These are phyloP conservation scores for Mayetiola destructor DNA, from an alignment of 2,888 invertebrate species.

Conservation along the genomic window DNA sequence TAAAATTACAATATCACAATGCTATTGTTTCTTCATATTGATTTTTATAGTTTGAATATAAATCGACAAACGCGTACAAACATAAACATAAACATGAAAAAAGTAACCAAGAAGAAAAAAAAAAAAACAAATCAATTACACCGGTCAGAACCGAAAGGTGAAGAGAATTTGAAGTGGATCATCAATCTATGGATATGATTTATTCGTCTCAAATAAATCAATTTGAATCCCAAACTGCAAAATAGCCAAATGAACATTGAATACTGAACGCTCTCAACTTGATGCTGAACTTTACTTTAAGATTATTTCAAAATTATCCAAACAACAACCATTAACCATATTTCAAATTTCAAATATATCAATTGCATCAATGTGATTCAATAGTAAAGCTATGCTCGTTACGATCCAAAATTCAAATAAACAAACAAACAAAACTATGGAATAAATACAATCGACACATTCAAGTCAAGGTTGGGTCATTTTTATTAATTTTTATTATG, in stretches of 20 bases:
- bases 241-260: too few relatives aligned
- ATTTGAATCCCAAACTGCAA: too few relatives aligned
- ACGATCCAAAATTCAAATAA: background rate
- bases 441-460: background rate
- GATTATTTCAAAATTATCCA: too few relatives aligned
- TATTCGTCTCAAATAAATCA: conserved; percentile 2
- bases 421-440: conserved; percentile 3
- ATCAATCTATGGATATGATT: conserved; percentile 10
- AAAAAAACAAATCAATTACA: conserved; percentile 3
- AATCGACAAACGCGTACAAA: background rate
- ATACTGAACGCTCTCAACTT: too few relatives aligned
- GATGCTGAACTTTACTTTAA: too few relatives aligned
- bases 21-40: background rate
- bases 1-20: background rate
- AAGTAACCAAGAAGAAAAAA: background rate
- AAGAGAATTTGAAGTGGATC: conserved; percentile 3
- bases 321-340: too few relatives aligned
- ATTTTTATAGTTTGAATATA: background rate
- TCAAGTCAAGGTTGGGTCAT: background rate
- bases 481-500: background rate
- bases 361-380: too few relatives aligned
- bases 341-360: too few relatives aligned
- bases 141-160: background rate
- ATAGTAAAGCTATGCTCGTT: too few relatives aligned
- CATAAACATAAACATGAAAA: background rate